Conservation (phyloP, 2,797 vertebrate species). For the Phoeniculus purpureus region DNA sequence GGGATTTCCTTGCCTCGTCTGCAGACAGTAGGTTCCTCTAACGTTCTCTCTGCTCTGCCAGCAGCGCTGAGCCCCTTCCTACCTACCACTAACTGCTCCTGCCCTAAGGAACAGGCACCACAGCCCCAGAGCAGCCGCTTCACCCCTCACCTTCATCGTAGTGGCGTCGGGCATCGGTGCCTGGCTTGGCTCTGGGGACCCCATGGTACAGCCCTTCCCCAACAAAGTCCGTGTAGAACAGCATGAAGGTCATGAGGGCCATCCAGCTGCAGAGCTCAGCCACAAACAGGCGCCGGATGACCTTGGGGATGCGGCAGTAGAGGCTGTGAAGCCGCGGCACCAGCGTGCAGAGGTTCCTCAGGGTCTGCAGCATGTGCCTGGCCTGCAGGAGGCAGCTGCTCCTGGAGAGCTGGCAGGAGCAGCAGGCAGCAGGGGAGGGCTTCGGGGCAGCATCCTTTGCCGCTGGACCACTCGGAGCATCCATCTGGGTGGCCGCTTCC, state of each 20-base stretch:
- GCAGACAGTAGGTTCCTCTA: background rate
- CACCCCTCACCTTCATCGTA: conserved; percentile 85
- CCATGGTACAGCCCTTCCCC: conserved; percentile 88
- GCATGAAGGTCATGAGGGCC: conserved; percentile 87
- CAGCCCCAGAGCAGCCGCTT: background rate
- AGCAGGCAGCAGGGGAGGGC: background rate
- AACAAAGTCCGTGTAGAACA: conserved; percentile 89
- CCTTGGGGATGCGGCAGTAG: conserved; percentile 79
- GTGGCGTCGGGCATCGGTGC: conserved; percentile 79
- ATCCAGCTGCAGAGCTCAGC: conserved; percentile 90
- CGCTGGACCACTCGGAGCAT: background rate
- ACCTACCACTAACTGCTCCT: rapidly evolving
- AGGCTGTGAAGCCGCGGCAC: conserved; percentile 76
- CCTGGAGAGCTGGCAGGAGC: conserved; percentile 18
- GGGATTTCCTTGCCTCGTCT: background rate
- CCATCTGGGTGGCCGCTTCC: conserved; percentile 46
- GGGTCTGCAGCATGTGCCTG: conserved; percentile 1
- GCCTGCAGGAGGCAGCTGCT: background rate
- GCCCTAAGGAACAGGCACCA: rapidly evolving
- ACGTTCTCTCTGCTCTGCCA: rapidly evolving
- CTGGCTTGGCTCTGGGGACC: conserved; percentile 80
- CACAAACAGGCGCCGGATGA: conserved; percentile 84
- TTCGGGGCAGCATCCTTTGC: background rate
- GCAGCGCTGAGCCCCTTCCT: background rate
- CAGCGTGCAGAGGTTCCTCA: conserved; percentile 65